Conservation (phyloP, 2,797 vertebrate genomes). For the Onychomys torridus region DNA sequence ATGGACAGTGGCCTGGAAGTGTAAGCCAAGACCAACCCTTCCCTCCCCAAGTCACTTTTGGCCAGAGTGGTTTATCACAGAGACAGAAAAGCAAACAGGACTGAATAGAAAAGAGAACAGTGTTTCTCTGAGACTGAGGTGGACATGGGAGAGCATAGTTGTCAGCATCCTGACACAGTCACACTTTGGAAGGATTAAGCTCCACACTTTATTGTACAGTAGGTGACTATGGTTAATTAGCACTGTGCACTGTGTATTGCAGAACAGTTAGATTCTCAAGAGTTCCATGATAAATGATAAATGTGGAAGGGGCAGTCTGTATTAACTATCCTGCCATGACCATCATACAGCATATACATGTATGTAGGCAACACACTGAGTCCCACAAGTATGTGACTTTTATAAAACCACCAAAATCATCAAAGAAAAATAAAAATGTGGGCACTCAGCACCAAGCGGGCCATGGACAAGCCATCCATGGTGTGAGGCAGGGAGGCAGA, state of each 20-base stretch:
- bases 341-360: not conserved
- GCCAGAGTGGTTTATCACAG: not conserved
- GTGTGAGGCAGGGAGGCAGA: not conserved
- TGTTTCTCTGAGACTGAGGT: not conserved
- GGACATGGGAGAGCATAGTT: not conserved
- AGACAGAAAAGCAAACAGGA: not conserved
- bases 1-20: not conserved
- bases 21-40: not conserved
- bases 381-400: not conserved
- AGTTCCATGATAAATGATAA: not conserved
- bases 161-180: too few species aligned
- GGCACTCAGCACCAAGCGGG: not conserved
- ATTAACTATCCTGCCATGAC: not conserved
- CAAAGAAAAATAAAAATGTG: not conserved
- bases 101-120: not conserved
- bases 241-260: too few species aligned
- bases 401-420: not conserved
- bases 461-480: not conserved
- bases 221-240: not conserved
- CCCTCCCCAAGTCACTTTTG: not conserved
- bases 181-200: too few species aligned
- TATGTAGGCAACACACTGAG: not conserved
- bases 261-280: not conserved
- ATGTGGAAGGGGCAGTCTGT: not conserved
- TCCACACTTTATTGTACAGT: too few species aligned